Evolutionary conservation across 2,888 invertebrate genomes (phyloP).

Genomic region (Cotesia congregata): DNA sequence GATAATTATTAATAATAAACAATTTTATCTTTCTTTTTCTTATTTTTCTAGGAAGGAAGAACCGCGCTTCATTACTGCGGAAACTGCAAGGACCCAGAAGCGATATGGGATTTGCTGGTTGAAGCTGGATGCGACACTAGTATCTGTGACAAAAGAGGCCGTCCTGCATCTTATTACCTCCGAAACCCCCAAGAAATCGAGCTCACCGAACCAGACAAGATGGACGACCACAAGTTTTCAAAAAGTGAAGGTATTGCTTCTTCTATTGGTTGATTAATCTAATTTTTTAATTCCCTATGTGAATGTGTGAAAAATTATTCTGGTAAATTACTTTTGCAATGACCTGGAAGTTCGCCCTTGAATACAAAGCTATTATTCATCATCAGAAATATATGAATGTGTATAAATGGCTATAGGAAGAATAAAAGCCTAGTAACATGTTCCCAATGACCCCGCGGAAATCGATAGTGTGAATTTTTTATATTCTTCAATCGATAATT

Average conservation of each 20-base stretch:
- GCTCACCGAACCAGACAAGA: conserved; percentile 69
- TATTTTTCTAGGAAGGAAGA: conserved; percentile 74
- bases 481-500: conserved; percentile 51
- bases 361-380: not conserved
- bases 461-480: conserved; percentile 60
- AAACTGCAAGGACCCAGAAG: conserved; percentile 74
- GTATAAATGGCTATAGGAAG: not conserved
- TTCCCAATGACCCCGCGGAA: conserved; percentile 51
- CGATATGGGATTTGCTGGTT: conserved; percentile 75
- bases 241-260: conserved; percentile 55
- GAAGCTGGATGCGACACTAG: conserved; percentile 77
- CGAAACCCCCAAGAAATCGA: conserved; percentile 73
- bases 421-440: conserved; percentile 41
- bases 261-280: conserved; percentile 47
- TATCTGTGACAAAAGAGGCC: conserved; percentile 74
- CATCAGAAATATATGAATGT: not conserved
- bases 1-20: not conserved
- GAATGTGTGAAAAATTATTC: not conserved
- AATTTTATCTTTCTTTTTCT: not conserved
- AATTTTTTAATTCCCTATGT: not conserved
- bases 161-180: conserved; percentile 74
- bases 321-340: not conserved
- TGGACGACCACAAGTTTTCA: conserved; percentile 44
- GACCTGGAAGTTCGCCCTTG: conserved; percentile 8
- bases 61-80: conserved; percentile 80